A percentile compares a stretch with the other conserved stretches of the same genome.
phyloP scores from a whole-genome alignment of 2,113 vertebrate genomes.

The Hippocampus zosterae region DNA sequence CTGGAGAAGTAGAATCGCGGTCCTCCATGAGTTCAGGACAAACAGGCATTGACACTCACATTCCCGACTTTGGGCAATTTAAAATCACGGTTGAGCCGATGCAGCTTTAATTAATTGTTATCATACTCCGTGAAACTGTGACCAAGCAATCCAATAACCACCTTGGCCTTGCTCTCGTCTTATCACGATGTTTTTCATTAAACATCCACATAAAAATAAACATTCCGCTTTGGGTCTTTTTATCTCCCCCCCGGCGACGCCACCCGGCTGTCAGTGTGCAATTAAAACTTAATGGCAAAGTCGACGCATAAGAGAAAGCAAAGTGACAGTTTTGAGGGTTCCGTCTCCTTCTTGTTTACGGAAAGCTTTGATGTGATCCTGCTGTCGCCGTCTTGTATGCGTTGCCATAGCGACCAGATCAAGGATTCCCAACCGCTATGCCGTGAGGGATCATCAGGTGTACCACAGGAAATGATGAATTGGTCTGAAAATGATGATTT shows the following conservation, averaged over 20 bases:
- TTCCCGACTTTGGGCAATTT: too few relatives aligned
- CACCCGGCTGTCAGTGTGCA: constrained; percentile 59
- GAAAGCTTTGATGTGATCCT: constrained; percentile 63
- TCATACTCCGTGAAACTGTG: background rate
- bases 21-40: background rate
- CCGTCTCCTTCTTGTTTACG: constrained; percentile 59
- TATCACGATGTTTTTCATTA: constrained; percentile 5
- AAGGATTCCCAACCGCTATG: too few relatives aligned
- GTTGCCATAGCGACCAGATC: constrained; percentile 41
- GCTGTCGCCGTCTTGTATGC: background rate
- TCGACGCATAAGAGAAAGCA: constrained; percentile 36
- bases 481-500: too few relatives aligned
- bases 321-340: constrained; percentile 40
- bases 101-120: background rate
- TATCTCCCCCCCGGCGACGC: constrained; percentile 30
- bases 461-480: background rate
- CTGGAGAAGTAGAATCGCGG: constrained; percentile 55
- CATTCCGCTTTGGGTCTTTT: constrained; percentile 35
- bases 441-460: background rate
- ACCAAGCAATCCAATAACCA: background rate
- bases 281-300: constrained; percentile 66
- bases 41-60: too few relatives aligned
- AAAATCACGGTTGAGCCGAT: background rate
- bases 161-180: background rate
- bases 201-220: constrained; percentile 39